Conservation (phyloP, 1,140 invertebrate species). For the Zelostemma sp. region DNA sequence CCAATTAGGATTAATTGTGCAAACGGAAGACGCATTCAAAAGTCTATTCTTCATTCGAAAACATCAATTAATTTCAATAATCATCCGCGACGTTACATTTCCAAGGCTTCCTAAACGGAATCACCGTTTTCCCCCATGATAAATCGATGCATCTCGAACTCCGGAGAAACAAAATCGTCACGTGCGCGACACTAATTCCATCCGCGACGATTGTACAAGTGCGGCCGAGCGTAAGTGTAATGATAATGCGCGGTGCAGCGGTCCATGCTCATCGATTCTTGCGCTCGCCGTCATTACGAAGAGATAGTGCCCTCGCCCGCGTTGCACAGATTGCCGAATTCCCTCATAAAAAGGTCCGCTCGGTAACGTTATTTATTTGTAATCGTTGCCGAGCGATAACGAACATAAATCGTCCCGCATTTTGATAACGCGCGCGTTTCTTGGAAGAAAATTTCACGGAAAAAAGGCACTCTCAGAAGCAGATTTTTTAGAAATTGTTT, state of each 20-base stretch:
- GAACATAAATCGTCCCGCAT: slow-evolving; percentile 25
- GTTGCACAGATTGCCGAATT: slow-evolving; percentile 41
- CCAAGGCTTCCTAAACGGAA: too few species aligned
- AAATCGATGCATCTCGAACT: too few species aligned
- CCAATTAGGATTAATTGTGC: slow-evolving; percentile 38
- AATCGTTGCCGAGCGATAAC: slow-evolving; percentile 27
- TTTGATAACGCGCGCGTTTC: slow-evolving; percentile 9
- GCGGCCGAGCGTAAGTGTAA: slow-evolving; percentile 64
- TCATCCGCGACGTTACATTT: slow-evolving; percentile 17
- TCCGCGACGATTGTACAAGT: slow-evolving; percentile 57
- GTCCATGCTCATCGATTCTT: slow-evolving; percentile 44
- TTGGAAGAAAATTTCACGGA: too few species aligned
- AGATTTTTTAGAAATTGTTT: too few species aligned
- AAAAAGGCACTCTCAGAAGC: too few species aligned
- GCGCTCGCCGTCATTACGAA: slow-evolving; percentile 45
- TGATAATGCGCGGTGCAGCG: slow-evolving; percentile 58
- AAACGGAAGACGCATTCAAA: slow-evolving; percentile 40
- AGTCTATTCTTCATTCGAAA: slow-evolving; percentile 33
- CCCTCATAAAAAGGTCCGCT: slow-evolving; percentile 42
- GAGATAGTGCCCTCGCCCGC: slow-evolving; percentile 42
- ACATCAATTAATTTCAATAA: slow-evolving; percentile 34
- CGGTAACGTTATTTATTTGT: slow-evolving; percentile 45
- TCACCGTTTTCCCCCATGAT: too few species aligned
- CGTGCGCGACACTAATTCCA: slow-evolving; percentile 30
- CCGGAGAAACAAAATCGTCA: slow-evolving; percentile 5